Evolutionary conservation across 2,797 vertebrate species (phyloP).

Genomic region (Epinephelus coioides): DNA sequence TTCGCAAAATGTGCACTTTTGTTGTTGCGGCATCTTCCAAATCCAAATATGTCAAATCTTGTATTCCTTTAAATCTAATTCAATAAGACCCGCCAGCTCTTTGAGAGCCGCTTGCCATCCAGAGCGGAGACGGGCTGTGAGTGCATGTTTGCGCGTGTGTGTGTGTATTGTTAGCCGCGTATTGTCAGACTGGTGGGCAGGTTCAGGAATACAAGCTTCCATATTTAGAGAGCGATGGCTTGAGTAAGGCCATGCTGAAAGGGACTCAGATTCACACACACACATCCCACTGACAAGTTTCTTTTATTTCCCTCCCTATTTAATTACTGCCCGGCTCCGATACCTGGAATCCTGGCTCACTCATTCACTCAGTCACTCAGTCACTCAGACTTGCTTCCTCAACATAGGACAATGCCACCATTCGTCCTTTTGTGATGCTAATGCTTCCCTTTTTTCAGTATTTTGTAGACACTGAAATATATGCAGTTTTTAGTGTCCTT

Average conservation of each 20-base stretch:
- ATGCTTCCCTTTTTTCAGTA: slow-evolving; percentile 13
- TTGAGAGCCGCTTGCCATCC: slow-evolving; percentile 28
- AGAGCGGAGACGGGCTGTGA: not conserved
- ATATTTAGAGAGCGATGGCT: slow-evolving; percentile 33
- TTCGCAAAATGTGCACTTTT: slow-evolving; percentile 42
- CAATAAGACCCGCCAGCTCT: slow-evolving; percentile 44
- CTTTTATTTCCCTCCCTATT: not conserved
- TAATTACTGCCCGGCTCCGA: not conserved
- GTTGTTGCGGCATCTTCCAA: slow-evolving; percentile 46
- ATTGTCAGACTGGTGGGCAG: slow-evolving; percentile 26
- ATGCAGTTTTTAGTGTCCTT: slow-evolving; percentile 55
- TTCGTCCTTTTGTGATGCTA: slow-evolving; percentile 47
- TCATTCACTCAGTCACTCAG: not conserved
- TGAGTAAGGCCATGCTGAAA: slow-evolving; percentile 21
- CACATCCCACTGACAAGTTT: slow-evolving; percentile 1
- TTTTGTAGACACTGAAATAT: slow-evolving; percentile 33
- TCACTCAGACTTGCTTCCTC: slow-evolving; percentile 13
- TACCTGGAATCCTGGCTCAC: not conserved
- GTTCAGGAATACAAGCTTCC: slow-evolving; percentile 34
- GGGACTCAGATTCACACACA: slow-evolving; percentile 20
- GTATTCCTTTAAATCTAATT: slow-evolving; percentile 63
- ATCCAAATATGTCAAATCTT: slow-evolving; percentile 62
- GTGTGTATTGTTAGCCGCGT: slow-evolving; percentile 19
- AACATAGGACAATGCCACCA: slow-evolving; percentile 13
- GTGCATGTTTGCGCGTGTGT: slow-evolving; percentile 1